Percentiles rank a stretch among this genome's conserved stretches.
These are phyloP conservation scores for Zygothrica quintamaculata DNA, from an alignment of 2,888 invertebrate species.

Conservation along the genomic window DNA sequence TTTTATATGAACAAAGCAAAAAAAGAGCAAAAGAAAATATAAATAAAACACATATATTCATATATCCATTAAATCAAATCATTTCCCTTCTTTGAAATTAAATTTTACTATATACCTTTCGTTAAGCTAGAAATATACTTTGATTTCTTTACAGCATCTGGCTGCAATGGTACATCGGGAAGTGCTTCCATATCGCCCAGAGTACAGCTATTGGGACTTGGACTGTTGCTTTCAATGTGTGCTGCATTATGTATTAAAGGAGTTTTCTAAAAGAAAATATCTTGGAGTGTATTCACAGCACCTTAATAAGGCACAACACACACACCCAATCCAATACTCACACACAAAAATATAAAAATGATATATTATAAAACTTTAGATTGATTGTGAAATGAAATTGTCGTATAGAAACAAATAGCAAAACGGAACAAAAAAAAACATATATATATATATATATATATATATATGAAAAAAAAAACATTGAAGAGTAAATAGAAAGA, in stretches of 20 bases:
- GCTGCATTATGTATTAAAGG: constrained; percentile 50
- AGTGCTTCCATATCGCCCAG: constrained; percentile 68
- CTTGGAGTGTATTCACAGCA: constrained; percentile 42
- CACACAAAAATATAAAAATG: constrained; percentile 31
- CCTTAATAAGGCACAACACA: constrained; percentile 28
- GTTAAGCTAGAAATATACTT: no score
- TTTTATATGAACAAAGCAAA: constrained; percentile 10
- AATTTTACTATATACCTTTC: no score
- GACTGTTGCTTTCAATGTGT: constrained; percentile 53
- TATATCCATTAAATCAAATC: constrained; percentile 35
- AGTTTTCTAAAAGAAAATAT: constrained; percentile 71
- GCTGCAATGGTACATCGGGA: constrained; percentile 66
- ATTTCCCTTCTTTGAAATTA: constrained; percentile 29
- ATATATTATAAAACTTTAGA: constrained; percentile 53
- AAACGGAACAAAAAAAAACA: constrained; percentile 24
- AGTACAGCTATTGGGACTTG: constrained; percentile 52
- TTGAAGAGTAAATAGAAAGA: no score
- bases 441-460: no score
- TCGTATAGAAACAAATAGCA: constrained; percentile 32
- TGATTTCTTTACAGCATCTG: constrained; percentile 74
- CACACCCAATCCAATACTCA: constrained; percentile 32
- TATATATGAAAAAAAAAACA: no score
- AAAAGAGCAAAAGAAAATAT: no score
- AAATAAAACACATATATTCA: constrained; percentile 43
- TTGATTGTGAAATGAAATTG: constrained; percentile 39